phyloP scores from a whole-genome alignment of 2,113 vertebrate species.

The Ailurus styani region DNA sequence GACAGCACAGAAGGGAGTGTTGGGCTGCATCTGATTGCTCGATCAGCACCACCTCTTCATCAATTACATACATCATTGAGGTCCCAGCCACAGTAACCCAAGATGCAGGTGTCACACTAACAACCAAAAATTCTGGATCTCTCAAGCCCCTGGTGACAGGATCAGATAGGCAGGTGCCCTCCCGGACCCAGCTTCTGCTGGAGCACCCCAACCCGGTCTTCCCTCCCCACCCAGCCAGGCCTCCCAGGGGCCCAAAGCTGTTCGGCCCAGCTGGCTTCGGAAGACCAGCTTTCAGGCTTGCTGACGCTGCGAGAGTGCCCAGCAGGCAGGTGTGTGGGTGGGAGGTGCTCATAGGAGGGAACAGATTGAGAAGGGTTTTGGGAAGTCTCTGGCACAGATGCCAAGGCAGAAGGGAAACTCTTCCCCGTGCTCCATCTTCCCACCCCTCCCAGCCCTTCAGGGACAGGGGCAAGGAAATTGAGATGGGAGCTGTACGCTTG shows the following conservation, averaged over 20 bases:
- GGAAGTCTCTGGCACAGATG: slow-evolving; percentile 53
- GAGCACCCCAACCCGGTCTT: not conserved
- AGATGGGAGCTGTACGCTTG: not conserved
- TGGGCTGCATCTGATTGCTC: not conserved
- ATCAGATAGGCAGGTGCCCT: not conserved
- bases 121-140: not conserved
- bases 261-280: rapidly evolving
- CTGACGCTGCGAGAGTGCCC: not conserved
- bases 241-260: not conserved
- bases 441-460: not conserved
- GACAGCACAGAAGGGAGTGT: not conserved
- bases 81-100: not conserved
- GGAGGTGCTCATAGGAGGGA: not conserved
- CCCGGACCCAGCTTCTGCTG: not conserved
- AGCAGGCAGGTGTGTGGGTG: not conserved
- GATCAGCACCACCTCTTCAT: not conserved
- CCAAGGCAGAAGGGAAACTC: slow-evolving; percentile 31
- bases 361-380: slow-evolving; percentile 36
- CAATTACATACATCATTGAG: no score
- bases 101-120: not conserved
- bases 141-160: not conserved
- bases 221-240: not conserved
- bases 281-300: not conserved
- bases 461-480: not conserved
- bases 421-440: not conserved